These are phyloP conservation scores for Drosophila pandora DNA, from an alignment of 1,140 invertebrate species.

Conservation along the genomic window DNA sequence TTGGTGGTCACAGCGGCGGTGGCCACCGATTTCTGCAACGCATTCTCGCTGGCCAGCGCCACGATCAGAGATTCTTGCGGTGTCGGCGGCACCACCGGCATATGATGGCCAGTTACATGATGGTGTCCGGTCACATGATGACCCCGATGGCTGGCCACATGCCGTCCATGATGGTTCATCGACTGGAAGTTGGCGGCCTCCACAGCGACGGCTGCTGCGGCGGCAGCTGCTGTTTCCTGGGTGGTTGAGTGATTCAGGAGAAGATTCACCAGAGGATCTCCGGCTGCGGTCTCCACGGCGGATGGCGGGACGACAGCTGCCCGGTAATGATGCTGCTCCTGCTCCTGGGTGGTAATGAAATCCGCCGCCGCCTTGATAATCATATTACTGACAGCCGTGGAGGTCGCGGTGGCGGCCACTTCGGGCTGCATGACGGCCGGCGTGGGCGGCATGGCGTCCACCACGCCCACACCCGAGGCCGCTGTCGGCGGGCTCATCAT, in stretches of 20 bases:
- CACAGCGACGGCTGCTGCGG: constrained; percentile 49
- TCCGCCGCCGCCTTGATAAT: constrained; percentile 87
- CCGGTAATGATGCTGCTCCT: constrained; percentile 66
- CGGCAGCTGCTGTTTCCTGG: constrained; percentile 51
- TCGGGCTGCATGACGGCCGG: constrained; percentile 62
- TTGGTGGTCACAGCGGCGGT: constrained; percentile 80
- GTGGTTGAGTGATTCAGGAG: constrained; percentile 41
- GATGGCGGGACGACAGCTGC: constrained; percentile 18
- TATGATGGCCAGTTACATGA: constrained; percentile 32
- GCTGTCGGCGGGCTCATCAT: constrained; percentile 79
- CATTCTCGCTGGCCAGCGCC: constrained; percentile 77
- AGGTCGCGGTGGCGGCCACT: constrained; percentile 84
- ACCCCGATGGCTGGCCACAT: constrained; percentile 23
- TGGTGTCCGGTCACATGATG: constrained; percentile 17
- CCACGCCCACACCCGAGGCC: constrained; percentile 68
- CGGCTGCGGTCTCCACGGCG: constrained; percentile 6
- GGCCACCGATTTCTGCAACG: constrained; percentile 76
- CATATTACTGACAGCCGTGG: constrained; percentile 88
- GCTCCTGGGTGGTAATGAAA: constrained; percentile 85
- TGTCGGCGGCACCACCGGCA: constrained; percentile 70
- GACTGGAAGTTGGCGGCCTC: constrained; percentile 59
- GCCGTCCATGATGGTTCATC: constrained; percentile 14
- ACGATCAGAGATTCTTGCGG: constrained; percentile 83
- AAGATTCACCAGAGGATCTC: constrained; percentile 60
- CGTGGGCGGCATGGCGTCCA: constrained; percentile 81